Evolutionary conservation across 2,797 vertebrate genomes (phyloP), one percentile per base, ranked within the genome.

Genomic region (Otolemur crassicaudatus): DNA sequence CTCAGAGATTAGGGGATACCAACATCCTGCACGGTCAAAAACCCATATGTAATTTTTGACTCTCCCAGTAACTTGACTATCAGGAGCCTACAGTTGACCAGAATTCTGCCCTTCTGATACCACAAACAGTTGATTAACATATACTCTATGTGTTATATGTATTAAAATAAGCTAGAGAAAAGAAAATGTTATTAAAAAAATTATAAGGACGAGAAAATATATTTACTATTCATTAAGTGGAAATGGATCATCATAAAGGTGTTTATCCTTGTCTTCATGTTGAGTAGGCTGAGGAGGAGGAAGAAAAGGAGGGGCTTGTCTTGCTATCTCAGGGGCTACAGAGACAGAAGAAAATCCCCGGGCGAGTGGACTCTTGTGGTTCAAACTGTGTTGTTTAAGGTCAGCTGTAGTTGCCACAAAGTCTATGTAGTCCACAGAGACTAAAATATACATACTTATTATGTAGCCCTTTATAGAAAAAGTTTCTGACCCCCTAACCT

Each of bases 1-100:
- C 3, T 25, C n/a, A n/a, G 2, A 8, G n/a, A 4, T 58, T 16
- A 80, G 53, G 8, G n/a, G 53, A 17, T 8, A 1, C 23, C 0
- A 4, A 80, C 53, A n/a, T 8, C 23, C 20, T 0, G 7, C 23
- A 77, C 29, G 17, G 49, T 56, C 76, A 56, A 34, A 79, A 34
- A 56, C 34, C 49, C 76, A 23, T 31, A 23, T 34, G 56, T 25
- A 56, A 80, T n/a, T 60, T 56, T 23, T 58, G n/a, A 58, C n/a
- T 79, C 53, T 13, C n/a, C 22, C n/a, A 37, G 29, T 58, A 80
- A 37, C 53, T 56, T 80, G 58, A 37, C n/a, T 34, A 27, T 22
- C 58, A 14, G 53, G 22, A 58, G n/a, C 77, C 77, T 80, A 10
- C 77, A 25, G 22, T 37, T 80, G 53, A 37, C 77, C 53, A 17